phyloP scores from a whole-genome alignment of 2,888 invertebrate genomes.

The Metalampra italica region DNA sequence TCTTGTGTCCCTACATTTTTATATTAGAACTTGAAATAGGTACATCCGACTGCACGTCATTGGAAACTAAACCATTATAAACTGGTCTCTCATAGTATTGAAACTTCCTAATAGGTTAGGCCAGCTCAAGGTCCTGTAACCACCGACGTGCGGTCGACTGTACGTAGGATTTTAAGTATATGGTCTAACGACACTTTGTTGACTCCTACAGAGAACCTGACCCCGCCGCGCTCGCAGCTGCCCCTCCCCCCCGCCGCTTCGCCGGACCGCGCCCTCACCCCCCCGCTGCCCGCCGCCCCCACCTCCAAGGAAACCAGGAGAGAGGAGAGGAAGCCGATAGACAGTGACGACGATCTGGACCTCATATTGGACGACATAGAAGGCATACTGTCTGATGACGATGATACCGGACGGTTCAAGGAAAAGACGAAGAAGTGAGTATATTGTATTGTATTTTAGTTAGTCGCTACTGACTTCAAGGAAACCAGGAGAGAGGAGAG shows the following conservation, averaged over 20 bases:
- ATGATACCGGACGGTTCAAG: conserved; percentile 52
- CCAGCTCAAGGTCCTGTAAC: too few species aligned
- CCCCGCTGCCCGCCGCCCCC: conserved; percentile 26
- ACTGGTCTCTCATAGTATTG: too few species aligned
- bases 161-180: too few species aligned
- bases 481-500: conserved; percentile 3
- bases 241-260: conserved; percentile 15
- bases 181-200: too few species aligned
- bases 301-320: conserved; percentile 5
- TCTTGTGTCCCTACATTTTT: too few species aligned
- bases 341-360: conserved; percentile 61
- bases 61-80: too few species aligned
- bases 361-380: conserved; percentile 67
- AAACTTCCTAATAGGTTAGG: too few species aligned
- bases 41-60: too few species aligned
- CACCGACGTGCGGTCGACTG: too few species aligned
- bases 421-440: conserved; percentile 41
- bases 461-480: neutral
- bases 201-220: conserved; percentile 23
- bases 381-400: conserved; percentile 65
- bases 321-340: conserved; percentile 6
- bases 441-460: neutral
- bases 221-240: conserved; percentile 14
- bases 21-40: too few species aligned
- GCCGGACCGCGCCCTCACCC: conserved; percentile 31